Evolutionary conservation across 1,140 invertebrate species (phyloP).

Genomic region (Zaprionus camerounensis): DNA sequence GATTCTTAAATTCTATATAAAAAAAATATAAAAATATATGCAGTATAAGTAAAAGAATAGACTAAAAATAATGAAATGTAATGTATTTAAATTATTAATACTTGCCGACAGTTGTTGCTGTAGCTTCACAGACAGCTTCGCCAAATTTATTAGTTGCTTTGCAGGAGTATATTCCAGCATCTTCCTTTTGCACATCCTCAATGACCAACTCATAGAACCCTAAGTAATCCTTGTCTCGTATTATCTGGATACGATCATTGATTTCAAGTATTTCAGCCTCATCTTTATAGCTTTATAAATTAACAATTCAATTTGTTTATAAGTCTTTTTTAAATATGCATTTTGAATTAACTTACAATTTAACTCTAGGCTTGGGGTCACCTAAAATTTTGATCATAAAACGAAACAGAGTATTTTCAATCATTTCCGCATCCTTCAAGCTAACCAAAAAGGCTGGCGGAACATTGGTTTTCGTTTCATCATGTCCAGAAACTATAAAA

Average conservation of each 20-base stretch:
- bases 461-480: conserved; percentile 89
- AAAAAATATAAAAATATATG: background rate
- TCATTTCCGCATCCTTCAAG: conserved; percentile 93
- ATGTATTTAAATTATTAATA: background rate
- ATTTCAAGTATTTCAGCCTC: conserved; percentile 88
- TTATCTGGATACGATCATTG: conserved; percentile 89
- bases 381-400: conserved; percentile 96
- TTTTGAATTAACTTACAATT: conserved; percentile 89
- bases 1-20: conserved; percentile 90
- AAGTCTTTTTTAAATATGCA: background rate
- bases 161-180: conserved; percentile 95
- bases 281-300: conserved; percentile 91
- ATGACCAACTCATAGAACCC: conserved; percentile 97
- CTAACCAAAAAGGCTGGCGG: conserved; percentile 92
- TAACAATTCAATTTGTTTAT: background rate
- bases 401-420: conserved; percentile 93
- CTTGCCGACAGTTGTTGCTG: conserved; percentile 91
- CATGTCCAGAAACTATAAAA: conserved; percentile 85
- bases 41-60: no score
- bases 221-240: conserved; percentile 90
- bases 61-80: no score
- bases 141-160: conserved; percentile 94
- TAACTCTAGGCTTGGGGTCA: conserved; percentile 92
- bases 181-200: conserved; percentile 90
- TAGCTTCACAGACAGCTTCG: conserved; percentile 90